phyloP scores from a whole-genome alignment of 2,797 vertebrate species.

The Chaunax sp. region DNA sequence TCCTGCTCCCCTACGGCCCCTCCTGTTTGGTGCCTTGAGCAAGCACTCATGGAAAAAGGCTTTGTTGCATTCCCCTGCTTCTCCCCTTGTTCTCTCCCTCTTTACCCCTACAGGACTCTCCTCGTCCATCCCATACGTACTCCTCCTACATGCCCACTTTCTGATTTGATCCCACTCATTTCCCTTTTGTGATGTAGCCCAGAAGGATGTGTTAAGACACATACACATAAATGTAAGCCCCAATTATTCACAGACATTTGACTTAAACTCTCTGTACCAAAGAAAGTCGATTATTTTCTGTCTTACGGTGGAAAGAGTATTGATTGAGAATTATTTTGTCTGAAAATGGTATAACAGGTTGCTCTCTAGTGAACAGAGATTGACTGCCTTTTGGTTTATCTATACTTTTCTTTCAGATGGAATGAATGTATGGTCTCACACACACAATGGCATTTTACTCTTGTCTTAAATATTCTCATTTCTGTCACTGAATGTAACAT shows the following conservation, averaged over 20 bases:
- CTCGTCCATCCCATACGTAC: slow-evolving; percentile 22
- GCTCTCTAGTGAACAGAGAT: slow-evolving; percentile 31
- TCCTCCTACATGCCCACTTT: slow-evolving; percentile 14
- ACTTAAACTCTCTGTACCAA: slow-evolving; percentile 37
- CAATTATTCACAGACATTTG: slow-evolving; percentile 6
- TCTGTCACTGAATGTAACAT: slow-evolving; percentile 29
- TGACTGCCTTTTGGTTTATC: slow-evolving; percentile 48
- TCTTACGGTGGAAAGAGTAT: slow-evolving; percentile 23
- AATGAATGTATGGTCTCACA: slow-evolving; percentile 40
- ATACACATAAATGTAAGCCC: slow-evolving; percentile 16
- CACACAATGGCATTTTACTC: slow-evolving; percentile 41
- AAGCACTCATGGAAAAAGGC: slow-evolving; percentile 80
- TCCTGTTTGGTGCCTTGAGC: slow-evolving; percentile 78
- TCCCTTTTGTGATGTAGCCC: slow-evolving; percentile 34
- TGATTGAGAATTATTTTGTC: slow-evolving; percentile 34
- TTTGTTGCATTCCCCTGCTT: slow-evolving; percentile 64
- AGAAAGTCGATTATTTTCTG: slow-evolving; percentile 43
- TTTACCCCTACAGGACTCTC: slow-evolving; percentile 33
- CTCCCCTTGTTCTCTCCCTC: slow-evolving; percentile 33
- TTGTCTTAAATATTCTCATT: slow-evolving; percentile 54
- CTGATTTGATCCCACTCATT: slow-evolving; percentile 36
- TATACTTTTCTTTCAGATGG: slow-evolving; percentile 37
- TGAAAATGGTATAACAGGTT: slow-evolving; percentile 41
- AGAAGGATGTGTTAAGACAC: slow-evolving; percentile 20
- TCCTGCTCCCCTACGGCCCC: slow-evolving; percentile 57